phyloP scores from a whole-genome alignment of 92 coral and sea anemone genomes.

The Siderastrea siderea region DNA sequence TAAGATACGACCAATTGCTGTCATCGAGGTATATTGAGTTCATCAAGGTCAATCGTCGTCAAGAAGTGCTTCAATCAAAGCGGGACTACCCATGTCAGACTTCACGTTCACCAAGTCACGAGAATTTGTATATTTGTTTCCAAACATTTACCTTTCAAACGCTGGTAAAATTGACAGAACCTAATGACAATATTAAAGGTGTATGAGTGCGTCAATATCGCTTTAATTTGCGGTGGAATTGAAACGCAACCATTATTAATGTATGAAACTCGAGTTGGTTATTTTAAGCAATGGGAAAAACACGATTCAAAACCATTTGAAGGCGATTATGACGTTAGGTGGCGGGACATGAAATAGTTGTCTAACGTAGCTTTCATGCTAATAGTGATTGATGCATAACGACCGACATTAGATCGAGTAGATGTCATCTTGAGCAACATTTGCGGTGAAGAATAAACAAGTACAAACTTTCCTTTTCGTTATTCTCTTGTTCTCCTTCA shows the following conservation, averaged over 20 bases:
- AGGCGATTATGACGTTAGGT: too few relatives aligned
- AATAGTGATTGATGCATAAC: too few relatives aligned
- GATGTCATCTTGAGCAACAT: too few relatives aligned
- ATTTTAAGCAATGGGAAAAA: not conserved
- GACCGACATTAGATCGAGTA: too few relatives aligned
- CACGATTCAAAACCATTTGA: too few relatives aligned
- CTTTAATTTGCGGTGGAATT: not conserved
- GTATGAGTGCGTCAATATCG: not conserved
- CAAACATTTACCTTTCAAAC: not conserved
- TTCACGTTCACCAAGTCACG: not conserved
- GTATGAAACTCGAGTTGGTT: not conserved
- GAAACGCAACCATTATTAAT: not conserved
- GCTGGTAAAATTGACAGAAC: not conserved
- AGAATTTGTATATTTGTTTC: constrained; percentile 18
- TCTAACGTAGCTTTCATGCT: not conserved
- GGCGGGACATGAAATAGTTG: not conserved
- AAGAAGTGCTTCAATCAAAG: not conserved
- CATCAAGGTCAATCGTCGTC: not conserved
- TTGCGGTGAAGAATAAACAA: too few relatives aligned
- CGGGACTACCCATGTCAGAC: not conserved
- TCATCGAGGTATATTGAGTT: not conserved
- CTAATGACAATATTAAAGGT: not conserved
- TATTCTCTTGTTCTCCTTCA: too few relatives aligned
- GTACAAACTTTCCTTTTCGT: too few relatives aligned
- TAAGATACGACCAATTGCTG: not conserved